These are phyloP conservation scores for Scomberomorus guttatus DNA, from an alignment of 2,797 vertebrate species.

Conservation along the genomic window DNA sequence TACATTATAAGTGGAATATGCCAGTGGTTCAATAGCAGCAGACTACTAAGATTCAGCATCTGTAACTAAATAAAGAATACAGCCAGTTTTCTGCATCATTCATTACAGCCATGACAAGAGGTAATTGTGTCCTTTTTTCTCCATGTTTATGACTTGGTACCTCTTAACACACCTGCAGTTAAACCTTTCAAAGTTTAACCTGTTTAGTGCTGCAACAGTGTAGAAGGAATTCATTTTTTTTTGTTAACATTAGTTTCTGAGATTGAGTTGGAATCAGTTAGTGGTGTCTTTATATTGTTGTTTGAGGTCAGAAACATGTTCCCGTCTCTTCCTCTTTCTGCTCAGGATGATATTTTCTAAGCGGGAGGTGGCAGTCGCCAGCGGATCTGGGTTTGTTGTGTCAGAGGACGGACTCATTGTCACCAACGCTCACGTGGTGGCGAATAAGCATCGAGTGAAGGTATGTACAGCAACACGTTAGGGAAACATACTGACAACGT, in stretches of 20 bases:
- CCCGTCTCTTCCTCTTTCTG: not conserved
- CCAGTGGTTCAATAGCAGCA: no score
- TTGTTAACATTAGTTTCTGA: not conserved
- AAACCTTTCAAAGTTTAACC: not conserved
- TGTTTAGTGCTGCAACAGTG: not conserved
- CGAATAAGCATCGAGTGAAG: slow-evolving; percentile 95
- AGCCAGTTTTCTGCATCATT: no score
- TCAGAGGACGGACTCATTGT: slow-evolving; percentile 97
- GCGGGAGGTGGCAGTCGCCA: slow-evolving; percentile 95
- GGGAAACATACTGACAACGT: no score
- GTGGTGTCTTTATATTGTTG: not conserved
- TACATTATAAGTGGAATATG: no score
- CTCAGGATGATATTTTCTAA: slow-evolving; percentile 87
- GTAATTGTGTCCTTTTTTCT: not conserved
- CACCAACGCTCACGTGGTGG: slow-evolving; percentile 96
- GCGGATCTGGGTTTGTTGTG: slow-evolving; percentile 95
- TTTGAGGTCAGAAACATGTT: not conserved
- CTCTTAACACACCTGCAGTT: not conserved
- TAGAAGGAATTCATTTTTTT: not conserved
- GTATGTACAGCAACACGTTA: slow-evolving; percentile 9
- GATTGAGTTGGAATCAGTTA: not conserved
- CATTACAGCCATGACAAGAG: no score
- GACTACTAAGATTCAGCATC: no score
- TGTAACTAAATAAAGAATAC: no score
- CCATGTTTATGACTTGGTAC: not conserved